A percentile compares a stretch with the other conserved stretches of the same genome.
phyloP scores from a whole-genome alignment of 2,888 invertebrate genomes.

The Lumbricus terrestris region DNA sequence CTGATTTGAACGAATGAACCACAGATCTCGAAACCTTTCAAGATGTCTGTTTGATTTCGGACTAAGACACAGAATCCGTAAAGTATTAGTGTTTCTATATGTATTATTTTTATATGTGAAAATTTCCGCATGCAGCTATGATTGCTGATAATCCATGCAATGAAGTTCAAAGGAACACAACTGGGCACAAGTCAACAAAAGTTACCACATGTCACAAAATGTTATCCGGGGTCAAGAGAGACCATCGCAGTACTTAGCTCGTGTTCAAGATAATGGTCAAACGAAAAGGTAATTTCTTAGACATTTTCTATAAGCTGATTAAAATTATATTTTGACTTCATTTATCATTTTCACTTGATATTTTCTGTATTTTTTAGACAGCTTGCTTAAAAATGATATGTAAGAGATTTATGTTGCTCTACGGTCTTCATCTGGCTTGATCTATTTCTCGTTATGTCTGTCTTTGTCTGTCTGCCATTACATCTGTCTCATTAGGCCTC shows the following conservation, averaged over 20 bases:
- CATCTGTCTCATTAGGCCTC: neutral
- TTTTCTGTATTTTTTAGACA: neutral
- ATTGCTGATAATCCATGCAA: neutral
- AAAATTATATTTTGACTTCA: neutral
- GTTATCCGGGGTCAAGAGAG: neutral
- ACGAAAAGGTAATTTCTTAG: conserved; percentile 8
- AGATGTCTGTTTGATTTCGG: neutral
- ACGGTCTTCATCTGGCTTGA: neutral
- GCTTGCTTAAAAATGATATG: neutral
- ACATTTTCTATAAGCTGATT: neutral
- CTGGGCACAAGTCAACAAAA: neutral
- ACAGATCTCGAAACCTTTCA: neutral
- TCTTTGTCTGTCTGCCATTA: neutral
- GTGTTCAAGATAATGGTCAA: conserved; percentile 7
- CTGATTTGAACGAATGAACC: neutral
- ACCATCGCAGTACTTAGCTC: neutral
- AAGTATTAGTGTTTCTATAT: neutral
- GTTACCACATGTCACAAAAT: neutral
- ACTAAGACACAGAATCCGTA: too few species aligned
- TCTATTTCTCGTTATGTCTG: neutral
- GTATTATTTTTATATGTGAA: neutral
- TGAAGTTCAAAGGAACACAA: neutral
- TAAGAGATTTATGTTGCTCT: neutral
- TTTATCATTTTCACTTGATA: neutral
- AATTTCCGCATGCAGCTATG: conserved; percentile 5